These are phyloP conservation scores for Oegoconia quadripuncta DNA, from an alignment of 2,888 invertebrate species.

Conservation along the genomic window DNA sequence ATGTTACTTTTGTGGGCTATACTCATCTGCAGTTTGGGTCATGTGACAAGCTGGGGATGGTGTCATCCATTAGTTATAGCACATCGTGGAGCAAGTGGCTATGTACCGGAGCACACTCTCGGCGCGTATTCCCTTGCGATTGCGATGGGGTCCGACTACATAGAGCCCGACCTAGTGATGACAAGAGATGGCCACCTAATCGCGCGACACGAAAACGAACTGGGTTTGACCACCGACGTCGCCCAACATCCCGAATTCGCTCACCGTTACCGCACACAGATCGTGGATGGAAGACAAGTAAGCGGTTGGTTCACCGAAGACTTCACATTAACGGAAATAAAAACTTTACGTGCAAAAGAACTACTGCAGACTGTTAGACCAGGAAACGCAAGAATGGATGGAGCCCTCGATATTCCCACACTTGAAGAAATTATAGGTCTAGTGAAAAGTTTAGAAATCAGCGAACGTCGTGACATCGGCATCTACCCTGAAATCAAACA, in stretches of 20 bases:
- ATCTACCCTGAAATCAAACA: conserved; percentile 69
- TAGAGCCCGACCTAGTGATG: conserved; percentile 68
- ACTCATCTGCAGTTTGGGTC: background rate
- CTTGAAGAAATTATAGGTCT: conserved; percentile 64
- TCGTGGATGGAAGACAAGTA: conserved; percentile 42
- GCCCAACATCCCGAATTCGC: conserved; percentile 48
- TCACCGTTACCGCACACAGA: conserved; percentile 45
- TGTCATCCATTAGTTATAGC: conserved; percentile 53
- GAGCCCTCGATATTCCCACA: conserved; percentile 52
- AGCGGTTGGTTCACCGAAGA: conserved; percentile 69
- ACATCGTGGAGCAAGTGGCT: conserved; percentile 67
- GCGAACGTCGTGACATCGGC: conserved; percentile 54
- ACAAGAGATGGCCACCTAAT: conserved; percentile 57
- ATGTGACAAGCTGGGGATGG: conserved; percentile 23
- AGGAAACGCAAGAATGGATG: conserved; percentile 58
- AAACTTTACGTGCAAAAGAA: conserved; percentile 55
- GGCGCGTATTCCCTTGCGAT: conserved; percentile 64
- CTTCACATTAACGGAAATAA: conserved; percentile 62
- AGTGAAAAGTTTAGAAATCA: conserved; percentile 51
- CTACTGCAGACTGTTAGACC: conserved; percentile 53
- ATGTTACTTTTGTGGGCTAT: background rate
- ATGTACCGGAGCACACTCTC: conserved; percentile 67
- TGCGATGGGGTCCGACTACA: conserved; percentile 64
- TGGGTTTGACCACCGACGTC: conserved; percentile 56
- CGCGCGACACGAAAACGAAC: conserved; percentile 63